phyloP scores from a whole-genome alignment of 1,140 invertebrate genomes.

The Bombyx mandarina region DNA sequence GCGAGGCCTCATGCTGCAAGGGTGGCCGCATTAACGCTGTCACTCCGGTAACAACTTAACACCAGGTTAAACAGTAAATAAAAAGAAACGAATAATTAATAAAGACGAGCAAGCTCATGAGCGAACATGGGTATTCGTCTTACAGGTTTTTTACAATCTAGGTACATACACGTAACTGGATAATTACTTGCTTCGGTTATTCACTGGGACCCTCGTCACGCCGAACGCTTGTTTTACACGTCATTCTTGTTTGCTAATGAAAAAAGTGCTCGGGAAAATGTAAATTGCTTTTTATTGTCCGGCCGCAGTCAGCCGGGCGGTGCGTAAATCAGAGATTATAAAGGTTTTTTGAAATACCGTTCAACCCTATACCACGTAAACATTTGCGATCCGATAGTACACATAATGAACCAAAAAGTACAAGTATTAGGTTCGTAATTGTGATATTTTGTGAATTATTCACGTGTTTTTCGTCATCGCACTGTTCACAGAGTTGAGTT shows the following conservation, averaged over 20 bases:
- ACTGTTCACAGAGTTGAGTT: neutral
- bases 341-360: slow-evolving; percentile 32
- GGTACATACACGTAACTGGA: slow-evolving; percentile 27
- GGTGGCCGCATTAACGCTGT: too few relatives aligned
- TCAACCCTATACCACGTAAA: slow-evolving; percentile 29
- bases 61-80: too few relatives aligned
- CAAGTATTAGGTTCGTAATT: neutral
- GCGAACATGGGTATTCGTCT: too few relatives aligned
- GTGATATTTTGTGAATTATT: too few relatives aligned
- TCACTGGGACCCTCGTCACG: slow-evolving; percentile 56
- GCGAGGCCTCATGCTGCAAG: too few relatives aligned
- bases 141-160: slow-evolving; percentile 13
- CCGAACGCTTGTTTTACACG: slow-evolving; percentile 53
- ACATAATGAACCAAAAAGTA: slow-evolving; percentile 8
- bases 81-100: too few relatives aligned
- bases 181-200: slow-evolving; percentile 58
- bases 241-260: slow-evolving; percentile 60
- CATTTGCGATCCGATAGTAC: slow-evolving; percentile 30
- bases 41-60: too few relatives aligned
- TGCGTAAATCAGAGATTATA: slow-evolving; percentile 51
- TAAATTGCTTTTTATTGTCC: slow-evolving; percentile 58
- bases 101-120: too few relatives aligned
- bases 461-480: too few relatives aligned
- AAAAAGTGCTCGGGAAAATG: slow-evolving; percentile 51
- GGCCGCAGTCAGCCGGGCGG: slow-evolving; percentile 26